Conservation (phyloP, 1,140 invertebrate genomes). For the Drosophila pectinifera region DNA sequence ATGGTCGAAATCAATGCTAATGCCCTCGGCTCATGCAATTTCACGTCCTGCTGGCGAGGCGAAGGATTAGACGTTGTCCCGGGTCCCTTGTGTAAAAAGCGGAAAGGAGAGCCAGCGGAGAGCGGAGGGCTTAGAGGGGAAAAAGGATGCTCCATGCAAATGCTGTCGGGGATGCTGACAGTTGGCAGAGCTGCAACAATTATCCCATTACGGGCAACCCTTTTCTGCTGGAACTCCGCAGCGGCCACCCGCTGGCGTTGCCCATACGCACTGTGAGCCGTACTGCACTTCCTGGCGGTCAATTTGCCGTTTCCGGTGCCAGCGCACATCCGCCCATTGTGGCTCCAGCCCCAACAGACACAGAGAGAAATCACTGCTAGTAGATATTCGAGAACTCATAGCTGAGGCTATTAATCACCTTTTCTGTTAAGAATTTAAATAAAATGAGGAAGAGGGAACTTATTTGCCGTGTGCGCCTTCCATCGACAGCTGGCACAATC, state of each 20-base stretch:
- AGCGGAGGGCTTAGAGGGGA: conserved; percentile 8
- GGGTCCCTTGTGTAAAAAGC: conserved; percentile 38
- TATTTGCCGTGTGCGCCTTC: too few relatives aligned
- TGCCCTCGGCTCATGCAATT: conserved; percentile 75
- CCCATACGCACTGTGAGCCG: conserved; percentile 66
- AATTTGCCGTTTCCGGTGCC: conserved; percentile 77
- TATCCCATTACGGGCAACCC: conserved; percentile 77
- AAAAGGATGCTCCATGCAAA: conserved; percentile 23
- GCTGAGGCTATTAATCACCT: too few relatives aligned
- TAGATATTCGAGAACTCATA: too few relatives aligned
- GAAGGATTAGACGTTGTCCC: conserved; percentile 26
- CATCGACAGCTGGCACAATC: conserved; percentile 35
- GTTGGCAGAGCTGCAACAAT: conserved; percentile 71
- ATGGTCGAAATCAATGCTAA: conserved; percentile 77
- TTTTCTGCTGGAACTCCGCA: conserved; percentile 16
- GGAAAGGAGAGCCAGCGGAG: conserved; percentile 30
- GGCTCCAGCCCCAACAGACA: neutral
- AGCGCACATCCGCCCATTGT: conserved; percentile 7
- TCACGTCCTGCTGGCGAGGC: conserved; percentile 55
- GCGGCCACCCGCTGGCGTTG: conserved; percentile 56
- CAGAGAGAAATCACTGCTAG: conserved; percentile 14
- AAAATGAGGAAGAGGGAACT: too few relatives aligned
- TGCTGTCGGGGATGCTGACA: conserved; percentile 39
- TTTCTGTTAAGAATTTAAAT: neutral
- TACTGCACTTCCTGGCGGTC: conserved; percentile 77